These are phyloP conservation scores for Poecilus cupreus DNA, from an alignment of 2,888 invertebrate species.

Conservation along the genomic window DNA sequence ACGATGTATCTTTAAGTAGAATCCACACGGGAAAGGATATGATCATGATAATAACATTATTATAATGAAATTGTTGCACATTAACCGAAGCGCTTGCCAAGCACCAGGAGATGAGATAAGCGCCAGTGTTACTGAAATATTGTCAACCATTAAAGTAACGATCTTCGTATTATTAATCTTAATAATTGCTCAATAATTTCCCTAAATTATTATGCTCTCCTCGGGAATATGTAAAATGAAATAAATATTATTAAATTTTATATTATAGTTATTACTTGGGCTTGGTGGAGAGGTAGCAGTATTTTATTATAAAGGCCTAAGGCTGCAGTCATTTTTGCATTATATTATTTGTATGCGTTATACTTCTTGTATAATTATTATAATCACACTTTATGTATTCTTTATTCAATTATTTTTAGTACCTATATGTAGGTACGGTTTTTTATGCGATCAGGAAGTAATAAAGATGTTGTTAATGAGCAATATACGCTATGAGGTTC, in stretches of 20 bases:
- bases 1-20: not conserved
- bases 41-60: not conserved
- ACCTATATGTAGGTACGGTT: not conserved
- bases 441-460: not conserved
- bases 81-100: not conserved
- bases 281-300: not conserved
- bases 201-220: not conserved
- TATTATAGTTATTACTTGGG: not conserved
- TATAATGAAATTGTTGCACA: not conserved
- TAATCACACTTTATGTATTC: not conserved
- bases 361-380: not conserved
- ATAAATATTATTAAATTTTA: not conserved
- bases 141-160: slow-evolving; percentile 19
- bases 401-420: not conserved
- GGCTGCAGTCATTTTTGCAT: not conserved
- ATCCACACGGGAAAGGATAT: not conserved
- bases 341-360: not conserved
- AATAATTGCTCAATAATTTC: slow-evolving; percentile 27
- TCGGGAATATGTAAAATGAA: not conserved
- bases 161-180: slow-evolving; percentile 5
- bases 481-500: not conserved
- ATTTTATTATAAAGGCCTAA: not conserved
- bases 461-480: too few species aligned
- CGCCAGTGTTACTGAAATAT: not conserved
- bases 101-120: not conserved